These are phyloP conservation scores for Isotomurus palustris DNA, from an alignment of 2,888 invertebrate species.

Conservation along the genomic window DNA sequence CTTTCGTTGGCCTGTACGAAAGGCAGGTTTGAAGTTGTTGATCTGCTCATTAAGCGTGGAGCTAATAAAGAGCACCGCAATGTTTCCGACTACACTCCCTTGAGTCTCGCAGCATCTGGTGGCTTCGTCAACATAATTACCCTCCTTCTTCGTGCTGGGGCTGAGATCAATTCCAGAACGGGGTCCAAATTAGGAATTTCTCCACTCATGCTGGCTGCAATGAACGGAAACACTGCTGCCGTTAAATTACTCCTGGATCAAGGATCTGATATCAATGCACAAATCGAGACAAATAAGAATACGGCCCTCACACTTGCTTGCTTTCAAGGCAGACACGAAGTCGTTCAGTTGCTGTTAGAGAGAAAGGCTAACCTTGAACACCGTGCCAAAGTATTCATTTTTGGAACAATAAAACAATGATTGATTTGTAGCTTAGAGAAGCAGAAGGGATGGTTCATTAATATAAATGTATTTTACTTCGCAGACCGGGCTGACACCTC, in stretches of 20 bases:
- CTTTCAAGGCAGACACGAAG: conserved; percentile 98
- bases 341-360: conserved; percentile 91
- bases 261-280: conserved; percentile 99
- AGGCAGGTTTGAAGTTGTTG: conserved; percentile 93
- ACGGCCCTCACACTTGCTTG: conserved; percentile 97
- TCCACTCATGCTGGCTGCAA: conserved; percentile 80
- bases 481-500: conserved; percentile 92
- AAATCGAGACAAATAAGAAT: conserved; percentile 98
- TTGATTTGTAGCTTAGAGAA: neutral
- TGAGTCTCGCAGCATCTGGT: conserved; percentile 96
- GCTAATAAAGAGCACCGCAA: conserved; percentile 98
- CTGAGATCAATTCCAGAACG: conserved; percentile 96
- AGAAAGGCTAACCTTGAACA: conserved; percentile 98
- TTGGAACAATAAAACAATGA: neutral
- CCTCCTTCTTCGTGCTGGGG: conserved; percentile 84
- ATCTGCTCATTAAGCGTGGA: conserved; percentile 76
- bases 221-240: conserved; percentile 59
- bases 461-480: neutral
- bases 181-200: conserved; percentile 97
- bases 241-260: conserved; percentile 91
- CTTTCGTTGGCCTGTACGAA: conserved; percentile 95
- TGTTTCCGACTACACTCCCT: conserved; percentile 97
- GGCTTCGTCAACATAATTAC: conserved; percentile 98
- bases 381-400: conserved; percentile 72
- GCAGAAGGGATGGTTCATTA: neutral